Base-by-base conservation (phyloP, 2,888 invertebrate species). In the Drosophila mimetica region DNA sequence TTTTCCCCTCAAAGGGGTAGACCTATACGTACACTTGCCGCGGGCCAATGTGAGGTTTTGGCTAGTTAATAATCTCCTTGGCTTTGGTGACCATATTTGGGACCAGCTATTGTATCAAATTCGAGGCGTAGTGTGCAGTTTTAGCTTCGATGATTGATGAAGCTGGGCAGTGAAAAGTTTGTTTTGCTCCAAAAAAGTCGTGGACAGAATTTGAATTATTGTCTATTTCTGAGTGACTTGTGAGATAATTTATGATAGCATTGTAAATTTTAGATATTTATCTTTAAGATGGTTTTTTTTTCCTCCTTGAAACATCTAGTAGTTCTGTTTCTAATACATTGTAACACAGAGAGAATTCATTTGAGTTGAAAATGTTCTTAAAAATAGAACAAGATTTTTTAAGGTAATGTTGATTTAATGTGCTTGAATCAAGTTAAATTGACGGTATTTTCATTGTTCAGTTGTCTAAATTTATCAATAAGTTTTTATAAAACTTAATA, bases 101-200 rank as follows among this genome's bases (percentile, higher is more conserved):
- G n/a, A n/a, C 9, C 41, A 2, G 61, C 67, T 39, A 57, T 51
- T 22, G 34, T 48, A 36, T 46, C 54, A 20, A 32, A 22, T 50
- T 32, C 41, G 42, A 47, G 51, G 55, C 54, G 41, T 55, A 57
- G 16, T 59, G 57, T 22, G 76, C 37, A 51, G 53, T 59, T 63
- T 61, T 53, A 65, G 64, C 58, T 52, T 63, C 13, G 13, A 41
- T 61, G 60, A 86, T 83, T 80, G 77, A 86, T 80, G 86, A 59
- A 4, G 42, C 22, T 22, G 42, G 42, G 7, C 8, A 8, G 1
- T 0, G 22, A 20, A n/a, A 44, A 4, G n/a, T 22, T 42, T 42
- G 22, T 22, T 42, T 42, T 42, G 42, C 42, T 42, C 42, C 20
- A 22, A 22, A 42, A 42, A n/a, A 25, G 14, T 25, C 25, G 25